Conservation (phyloP, 2,888 invertebrate species). For the Epistrophe eligans region DNA sequence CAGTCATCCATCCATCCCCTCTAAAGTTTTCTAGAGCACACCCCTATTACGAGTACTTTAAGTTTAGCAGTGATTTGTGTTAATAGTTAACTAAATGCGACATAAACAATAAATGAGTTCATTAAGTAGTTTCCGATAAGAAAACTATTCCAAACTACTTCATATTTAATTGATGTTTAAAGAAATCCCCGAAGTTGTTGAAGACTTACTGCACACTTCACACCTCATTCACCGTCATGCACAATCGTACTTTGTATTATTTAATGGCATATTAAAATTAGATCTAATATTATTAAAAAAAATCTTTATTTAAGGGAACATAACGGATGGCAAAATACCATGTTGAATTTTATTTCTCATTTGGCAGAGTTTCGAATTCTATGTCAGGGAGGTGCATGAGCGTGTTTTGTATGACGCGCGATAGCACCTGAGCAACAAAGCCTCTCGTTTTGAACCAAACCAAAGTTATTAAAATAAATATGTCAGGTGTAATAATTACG, state of each 20-base stretch:
- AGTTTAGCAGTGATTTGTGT: slow-evolving; percentile 12
- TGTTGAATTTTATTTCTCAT: slow-evolving; percentile 48
- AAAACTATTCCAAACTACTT: slow-evolving; percentile 38
- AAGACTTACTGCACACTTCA: background rate
- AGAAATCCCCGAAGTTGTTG: slow-evolving; percentile 17
- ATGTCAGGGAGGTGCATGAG: slow-evolving; percentile 33
- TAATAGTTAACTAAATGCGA: slow-evolving; percentile 25
- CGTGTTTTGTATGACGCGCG: slow-evolving; percentile 15
- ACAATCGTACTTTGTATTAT: slow-evolving; percentile 10
- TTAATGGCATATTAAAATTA: slow-evolving; percentile 40
- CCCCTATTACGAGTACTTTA: background rate
- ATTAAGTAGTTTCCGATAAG: slow-evolving; percentile 47
- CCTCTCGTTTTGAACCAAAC: background rate
- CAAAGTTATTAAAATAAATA: slow-evolving; percentile 57
- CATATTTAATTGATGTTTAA: slow-evolving; percentile 51
- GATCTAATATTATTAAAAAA: slow-evolving; percentile 15
- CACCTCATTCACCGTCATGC: background rate
- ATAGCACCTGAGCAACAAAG: slow-evolving; percentile 48
- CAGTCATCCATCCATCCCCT: slow-evolving; percentile 17
- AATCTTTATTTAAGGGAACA: slow-evolving; percentile 38
- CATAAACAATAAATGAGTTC: slow-evolving; percentile 22
- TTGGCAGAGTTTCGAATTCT: slow-evolving; percentile 51
- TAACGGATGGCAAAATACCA: slow-evolving; percentile 38
- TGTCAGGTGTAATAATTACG: slow-evolving; percentile 64
- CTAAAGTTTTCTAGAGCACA: background rate